These are phyloP conservation scores for Chaetodon trifascialis DNA, from an alignment of 2,113 vertebrate genomes.

Conservation along the genomic window DNA sequence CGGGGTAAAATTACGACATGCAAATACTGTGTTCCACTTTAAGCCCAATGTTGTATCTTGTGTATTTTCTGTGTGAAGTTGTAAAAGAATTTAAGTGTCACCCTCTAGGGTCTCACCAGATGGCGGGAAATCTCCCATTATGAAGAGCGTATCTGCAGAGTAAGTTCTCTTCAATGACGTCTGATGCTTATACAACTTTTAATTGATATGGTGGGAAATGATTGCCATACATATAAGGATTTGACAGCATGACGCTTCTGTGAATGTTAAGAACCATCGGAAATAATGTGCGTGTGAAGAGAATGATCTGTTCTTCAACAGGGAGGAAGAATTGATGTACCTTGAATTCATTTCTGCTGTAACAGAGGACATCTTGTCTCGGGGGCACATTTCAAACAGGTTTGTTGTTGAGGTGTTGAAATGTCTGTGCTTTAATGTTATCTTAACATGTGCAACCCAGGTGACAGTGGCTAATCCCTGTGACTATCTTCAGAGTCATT, in stretches of 20 bases:
- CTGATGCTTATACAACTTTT: background rate
- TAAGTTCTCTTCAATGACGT: conserved; percentile 77
- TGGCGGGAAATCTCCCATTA: conserved; percentile 67
- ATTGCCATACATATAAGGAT: background rate
- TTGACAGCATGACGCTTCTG: background rate
- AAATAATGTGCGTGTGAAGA: conserved; percentile 4
- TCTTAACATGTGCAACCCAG: no score
- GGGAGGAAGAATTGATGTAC: conserved; percentile 93
- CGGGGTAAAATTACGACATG: conserved; percentile 79
- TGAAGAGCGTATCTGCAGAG: conserved; percentile 82
- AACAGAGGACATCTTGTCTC: conserved; percentile 93
- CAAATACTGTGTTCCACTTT: background rate
- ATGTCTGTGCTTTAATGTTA: no score
- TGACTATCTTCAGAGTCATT: background rate
- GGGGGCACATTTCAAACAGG: conserved; percentile 93
- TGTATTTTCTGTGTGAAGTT: conserved; percentile 4
- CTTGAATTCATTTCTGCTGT: conserved; percentile 93
- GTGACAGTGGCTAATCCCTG: no score
- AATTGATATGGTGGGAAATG: background rate
- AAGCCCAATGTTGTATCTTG: background rate
- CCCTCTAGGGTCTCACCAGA: conserved; percentile 70
- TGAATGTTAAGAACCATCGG: background rate
- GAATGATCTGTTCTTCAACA: conserved; percentile 72
- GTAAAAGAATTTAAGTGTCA: background rate
- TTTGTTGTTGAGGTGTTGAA: conserved; percentile 58